Conservation (phyloP, 2,797 vertebrate genomes). For the Rhyacichthys aspro region DNA sequence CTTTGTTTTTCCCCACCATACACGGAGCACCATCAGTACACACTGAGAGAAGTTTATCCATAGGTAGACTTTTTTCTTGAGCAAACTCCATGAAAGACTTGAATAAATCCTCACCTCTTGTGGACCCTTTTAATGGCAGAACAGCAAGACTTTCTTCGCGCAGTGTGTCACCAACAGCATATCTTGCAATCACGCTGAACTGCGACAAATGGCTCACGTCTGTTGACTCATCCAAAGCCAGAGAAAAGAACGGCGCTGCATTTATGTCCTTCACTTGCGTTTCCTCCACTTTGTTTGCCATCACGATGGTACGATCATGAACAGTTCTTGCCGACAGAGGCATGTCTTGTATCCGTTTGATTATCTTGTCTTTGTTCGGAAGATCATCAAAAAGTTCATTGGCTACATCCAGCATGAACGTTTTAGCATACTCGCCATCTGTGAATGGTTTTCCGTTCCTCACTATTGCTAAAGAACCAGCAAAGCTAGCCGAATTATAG, state of each 20-base stretch:
- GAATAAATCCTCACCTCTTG: slow-evolving; percentile 31
- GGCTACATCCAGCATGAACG: slow-evolving; percentile 40
- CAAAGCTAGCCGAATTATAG: no score
- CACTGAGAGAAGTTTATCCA: slow-evolving; percentile 25
- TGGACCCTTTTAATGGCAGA: slow-evolving; percentile 36
- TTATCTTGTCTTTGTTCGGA: slow-evolving; percentile 46
- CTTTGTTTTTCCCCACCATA: slow-evolving; percentile 26
- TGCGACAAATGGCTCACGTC: slow-evolving; percentile 39
- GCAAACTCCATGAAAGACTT: slow-evolving; percentile 24
- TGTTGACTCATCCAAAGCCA: slow-evolving; percentile 44
- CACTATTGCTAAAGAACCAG: no score
- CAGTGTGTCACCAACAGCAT: slow-evolving; percentile 43
- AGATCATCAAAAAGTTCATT: slow-evolving; percentile 45
- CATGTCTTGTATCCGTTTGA: slow-evolving; percentile 50
- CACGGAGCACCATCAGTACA: slow-evolving; percentile 27
- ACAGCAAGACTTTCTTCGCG: slow-evolving; percentile 40
- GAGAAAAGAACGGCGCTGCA: no score
- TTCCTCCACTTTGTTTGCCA: no score
- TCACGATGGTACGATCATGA: slow-evolving; percentile 44
- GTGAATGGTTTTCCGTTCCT: no score
- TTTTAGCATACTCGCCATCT: no score
- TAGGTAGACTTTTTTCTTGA: no score
- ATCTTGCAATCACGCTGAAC: slow-evolving; percentile 42
- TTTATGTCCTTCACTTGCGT: no score
- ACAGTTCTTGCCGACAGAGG: slow-evolving; percentile 52